Evolutionary conservation across 1,140 invertebrate genomes (phyloP).

Genomic region (Forficula auricularia): DNA sequence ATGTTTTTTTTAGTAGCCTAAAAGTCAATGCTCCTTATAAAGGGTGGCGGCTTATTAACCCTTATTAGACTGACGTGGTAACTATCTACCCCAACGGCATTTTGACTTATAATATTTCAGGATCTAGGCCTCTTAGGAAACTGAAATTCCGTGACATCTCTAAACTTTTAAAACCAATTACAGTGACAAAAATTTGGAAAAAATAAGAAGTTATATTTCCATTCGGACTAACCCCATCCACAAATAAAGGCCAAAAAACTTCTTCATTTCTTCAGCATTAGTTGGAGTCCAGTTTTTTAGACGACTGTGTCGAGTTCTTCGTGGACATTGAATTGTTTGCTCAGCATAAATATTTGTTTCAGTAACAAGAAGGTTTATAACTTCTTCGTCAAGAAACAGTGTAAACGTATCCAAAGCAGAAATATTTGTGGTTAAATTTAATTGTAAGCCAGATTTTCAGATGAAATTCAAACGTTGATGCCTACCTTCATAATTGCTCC

Average conservation of each 20-base stretch:
- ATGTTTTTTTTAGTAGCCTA: too few species aligned
- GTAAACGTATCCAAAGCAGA: background rate
- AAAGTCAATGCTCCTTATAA: too few species aligned
- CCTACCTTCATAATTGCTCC: background rate
- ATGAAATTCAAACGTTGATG: background rate
- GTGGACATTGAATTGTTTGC: conserved; percentile 4
- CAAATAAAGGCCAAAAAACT: conserved; percentile 15
- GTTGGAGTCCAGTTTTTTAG: conserved; percentile 7
- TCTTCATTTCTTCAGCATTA: conserved; percentile 15
- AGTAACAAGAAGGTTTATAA: conserved; percentile 10
- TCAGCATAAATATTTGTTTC: conserved; percentile 16
- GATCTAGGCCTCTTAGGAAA: too few species aligned
- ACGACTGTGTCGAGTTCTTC: conserved; percentile 2
- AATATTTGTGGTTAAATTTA: background rate
- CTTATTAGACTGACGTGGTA: too few species aligned
- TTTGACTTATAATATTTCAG: too few species aligned
- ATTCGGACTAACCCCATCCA: conserved; percentile 15
- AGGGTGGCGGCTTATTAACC: too few species aligned
- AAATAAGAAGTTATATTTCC: conserved; percentile 12
- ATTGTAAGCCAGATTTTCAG: background rate
- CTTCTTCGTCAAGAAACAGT: conserved; percentile 3
- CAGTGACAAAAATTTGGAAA: too few species aligned
- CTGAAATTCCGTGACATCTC: too few species aligned
- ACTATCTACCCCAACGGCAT: too few species aligned
- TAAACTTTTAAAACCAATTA: too few species aligned